These are phyloP conservation scores for Thalassoma bifasciatum DNA, from an alignment of 2,113 vertebrate genomes.

Conservation along the genomic window DNA sequence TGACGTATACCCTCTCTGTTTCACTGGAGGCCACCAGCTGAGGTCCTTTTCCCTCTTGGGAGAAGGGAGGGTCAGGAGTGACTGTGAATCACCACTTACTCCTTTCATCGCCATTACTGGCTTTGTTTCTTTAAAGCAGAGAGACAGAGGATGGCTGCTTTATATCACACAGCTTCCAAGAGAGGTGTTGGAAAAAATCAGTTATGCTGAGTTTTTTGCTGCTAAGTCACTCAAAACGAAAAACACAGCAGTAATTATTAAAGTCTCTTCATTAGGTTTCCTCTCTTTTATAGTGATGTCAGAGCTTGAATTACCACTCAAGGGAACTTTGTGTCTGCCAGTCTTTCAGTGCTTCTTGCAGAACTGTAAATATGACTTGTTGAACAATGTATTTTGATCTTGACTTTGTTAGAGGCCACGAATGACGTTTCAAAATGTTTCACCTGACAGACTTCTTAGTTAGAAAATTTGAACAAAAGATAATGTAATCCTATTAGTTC, in stretches of 20 bases:
- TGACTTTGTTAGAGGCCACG: too few relatives aligned
- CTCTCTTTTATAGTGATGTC: neutral
- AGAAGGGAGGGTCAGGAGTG: constrained; percentile 32
- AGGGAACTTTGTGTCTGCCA: too few relatives aligned
- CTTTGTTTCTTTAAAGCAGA: constrained; percentile 22
- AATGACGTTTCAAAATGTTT: too few relatives aligned
- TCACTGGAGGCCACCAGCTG: constrained; percentile 17
- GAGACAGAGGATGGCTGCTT: constrained; percentile 52
- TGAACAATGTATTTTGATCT: too few relatives aligned
- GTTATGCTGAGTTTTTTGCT: neutral
- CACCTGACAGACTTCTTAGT: too few relatives aligned
- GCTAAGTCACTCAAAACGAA: neutral
- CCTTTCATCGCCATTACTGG: constrained; percentile 34
- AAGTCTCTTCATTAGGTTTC: neutral
- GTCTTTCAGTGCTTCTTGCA: too few relatives aligned
- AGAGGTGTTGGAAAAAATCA: neutral
- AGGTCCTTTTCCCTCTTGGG: constrained; percentile 22
- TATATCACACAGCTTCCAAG: constrained; percentile 21
- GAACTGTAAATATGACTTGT: too few relatives aligned
- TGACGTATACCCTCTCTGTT: constrained; percentile 55
- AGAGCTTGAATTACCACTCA: neutral
- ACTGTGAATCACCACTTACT: constrained; percentile 53
- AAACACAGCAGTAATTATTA: neutral
- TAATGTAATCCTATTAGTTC: too few relatives aligned
- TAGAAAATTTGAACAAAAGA: too few relatives aligned